Evolutionary conservation across 2,797 vertebrate genomes (phyloP), one percentile per base, ranked within the genome.

Genomic region (Eulemur rubriventer): DNA sequence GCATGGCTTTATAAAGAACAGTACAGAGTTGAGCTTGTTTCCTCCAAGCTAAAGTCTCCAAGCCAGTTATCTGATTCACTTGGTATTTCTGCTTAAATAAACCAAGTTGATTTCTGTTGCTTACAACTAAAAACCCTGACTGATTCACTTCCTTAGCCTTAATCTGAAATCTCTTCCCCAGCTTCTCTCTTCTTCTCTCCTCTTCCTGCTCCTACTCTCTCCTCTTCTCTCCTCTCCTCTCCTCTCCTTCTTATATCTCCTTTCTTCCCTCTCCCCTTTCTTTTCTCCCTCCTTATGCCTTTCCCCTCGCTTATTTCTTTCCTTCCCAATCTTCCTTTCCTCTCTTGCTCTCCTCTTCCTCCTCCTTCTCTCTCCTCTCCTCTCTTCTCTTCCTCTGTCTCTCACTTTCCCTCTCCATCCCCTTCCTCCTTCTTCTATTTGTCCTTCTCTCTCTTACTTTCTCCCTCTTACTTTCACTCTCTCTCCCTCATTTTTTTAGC

Each of bases 341-440:
- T 5, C n/a, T 22, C 30, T 35, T 50, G 28, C 30, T 11, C 50
- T 9, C 14, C 14, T 38, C 35, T 7, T 65, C 22, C 22, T 17
- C 41, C 20, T 26, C 4, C 11, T 57, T 46, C 55, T n/a, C 35
- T n/a, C 2, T 41, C 30, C 13, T 11, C 10, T n/a, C 35, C 52
- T 24, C 24, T 17, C 20, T 43, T 7, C 9, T 38, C 11, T 28
- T 2, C 10, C 0, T 9, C 18, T 52, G 10, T 9, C 46, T 57
- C 6, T n/a, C 35, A 11, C 46, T 38, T 65, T 20, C 33, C 20
- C 28, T 63, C n/a, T 11, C 4, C 2, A 8, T 1, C 8, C 4
- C 7, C 12, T 13, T n/a, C 0, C n/a, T 28, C 7, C 28, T 52
- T 1, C 30, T 2, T 6, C 7, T 17, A 17, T 20, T 7, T 30